Percentiles rank a stretch among this genome's conserved stretches.
Evolutionary conservation across 1,140 invertebrate genomes (phyloP).

Genomic region (Zaprionus capensis): DNA sequence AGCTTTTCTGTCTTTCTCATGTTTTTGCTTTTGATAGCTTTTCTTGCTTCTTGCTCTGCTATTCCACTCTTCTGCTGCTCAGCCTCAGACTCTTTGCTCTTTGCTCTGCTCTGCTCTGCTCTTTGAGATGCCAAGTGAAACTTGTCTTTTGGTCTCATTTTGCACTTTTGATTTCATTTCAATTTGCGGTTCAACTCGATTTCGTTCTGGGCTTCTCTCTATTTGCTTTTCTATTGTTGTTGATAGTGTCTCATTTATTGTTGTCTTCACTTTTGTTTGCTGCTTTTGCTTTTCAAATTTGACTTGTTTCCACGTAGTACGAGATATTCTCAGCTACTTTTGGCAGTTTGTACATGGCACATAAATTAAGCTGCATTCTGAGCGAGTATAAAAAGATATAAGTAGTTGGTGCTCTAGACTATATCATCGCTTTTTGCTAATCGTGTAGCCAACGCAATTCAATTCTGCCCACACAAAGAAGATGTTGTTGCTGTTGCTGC

Average conservation of each 20-base stretch:
- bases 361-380: constrained; percentile 73
- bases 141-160: constrained; percentile 78
- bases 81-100: constrained; percentile 16
- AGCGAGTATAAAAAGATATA: not conserved
- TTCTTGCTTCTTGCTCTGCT: constrained; percentile 12
- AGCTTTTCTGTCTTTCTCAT: not conserved
- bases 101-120: not conserved
- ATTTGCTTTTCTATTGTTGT: constrained; percentile 38
- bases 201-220: constrained; percentile 22
- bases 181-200: constrained; percentile 63
- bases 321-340: constrained; percentile 54
- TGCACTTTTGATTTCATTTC: constrained; percentile 80
- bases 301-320: constrained; percentile 16
- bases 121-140: constrained; percentile 8
- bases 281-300: not conserved
- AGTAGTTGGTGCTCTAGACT: not conserved
- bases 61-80: constrained; percentile 2
- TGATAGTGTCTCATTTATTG: constrained; percentile 45
- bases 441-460: constrained; percentile 16
- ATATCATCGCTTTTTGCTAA: constrained; percentile 16
- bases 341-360: constrained; percentile 25
- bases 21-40: not conserved
- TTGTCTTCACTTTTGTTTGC: constrained; percentile 63
- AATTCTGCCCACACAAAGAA: constrained; percentile 56
- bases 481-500: constrained; percentile 39